A percentile compares a stretch with the other conserved stretches of the same genome.
Conservation (phyloP, 2,888 invertebrate genomes). For the Minunthozetes semirufus region DNA sequence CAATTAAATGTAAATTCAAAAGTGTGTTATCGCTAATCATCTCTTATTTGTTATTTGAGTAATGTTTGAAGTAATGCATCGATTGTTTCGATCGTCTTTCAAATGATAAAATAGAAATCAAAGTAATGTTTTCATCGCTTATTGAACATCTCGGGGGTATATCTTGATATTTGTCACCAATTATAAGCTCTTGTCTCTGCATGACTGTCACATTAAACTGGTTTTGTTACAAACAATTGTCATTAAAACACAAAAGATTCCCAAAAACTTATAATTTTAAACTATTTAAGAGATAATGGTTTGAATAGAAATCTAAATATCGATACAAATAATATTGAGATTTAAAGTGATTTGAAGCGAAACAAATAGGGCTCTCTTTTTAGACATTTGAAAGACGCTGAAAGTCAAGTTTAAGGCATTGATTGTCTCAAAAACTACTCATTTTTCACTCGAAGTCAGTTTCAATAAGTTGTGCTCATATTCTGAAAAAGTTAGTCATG, state of each 20-base stretch:
- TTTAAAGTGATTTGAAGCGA: not conserved
- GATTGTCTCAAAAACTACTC: not conserved
- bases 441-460: not conserved
- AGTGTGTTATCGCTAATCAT: too few species aligned
- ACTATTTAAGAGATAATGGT: too few species aligned
- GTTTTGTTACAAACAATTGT: not conserved
- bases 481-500: not conserved
- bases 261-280: too few species aligned
- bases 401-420: slow-evolving; percentile 8
- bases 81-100: too few species aligned
- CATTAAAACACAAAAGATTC: too few species aligned
- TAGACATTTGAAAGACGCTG: not conserved
- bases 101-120: not conserved
- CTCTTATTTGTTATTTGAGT: too few species aligned
- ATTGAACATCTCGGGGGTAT: too few species aligned
- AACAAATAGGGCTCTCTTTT: not conserved
- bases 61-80: too few species aligned
- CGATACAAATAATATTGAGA: not conserved
- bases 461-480: not conserved
- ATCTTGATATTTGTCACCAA: not conserved
- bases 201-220: not conserved
- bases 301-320: too few species aligned
- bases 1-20: too few species aligned
- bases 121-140: not conserved
- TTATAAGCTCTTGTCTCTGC: not conserved